Conservation (phyloP, 2,888 invertebrate genomes). For the Frankliniella fusca region DNA sequence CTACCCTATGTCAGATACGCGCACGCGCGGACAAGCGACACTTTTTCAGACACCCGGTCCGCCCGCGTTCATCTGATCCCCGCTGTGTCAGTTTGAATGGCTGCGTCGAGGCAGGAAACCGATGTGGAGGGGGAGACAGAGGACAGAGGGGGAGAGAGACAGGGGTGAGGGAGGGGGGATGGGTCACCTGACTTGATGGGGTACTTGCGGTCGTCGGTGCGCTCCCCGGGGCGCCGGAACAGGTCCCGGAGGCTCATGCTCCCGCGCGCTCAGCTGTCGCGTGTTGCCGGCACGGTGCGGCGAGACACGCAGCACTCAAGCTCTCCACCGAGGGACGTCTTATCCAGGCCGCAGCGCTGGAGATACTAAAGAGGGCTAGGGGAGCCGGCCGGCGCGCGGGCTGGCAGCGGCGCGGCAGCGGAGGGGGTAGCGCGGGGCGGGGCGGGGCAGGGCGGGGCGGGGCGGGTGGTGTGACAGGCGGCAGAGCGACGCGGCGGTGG, state of each 20-base stretch:
- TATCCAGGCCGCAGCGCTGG: slow-evolving; percentile 6
- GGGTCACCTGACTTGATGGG: slow-evolving; percentile 11
- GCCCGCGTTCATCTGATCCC: too few relatives aligned
- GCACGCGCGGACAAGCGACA: too few relatives aligned
- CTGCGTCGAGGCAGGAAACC: too few relatives aligned
- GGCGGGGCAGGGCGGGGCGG: too few relatives aligned
- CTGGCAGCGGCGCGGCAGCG: neutral
- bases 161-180: neutral
- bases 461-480: neutral
- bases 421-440: slow-evolving; percentile 3
- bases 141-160: neutral
- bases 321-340: neutral
- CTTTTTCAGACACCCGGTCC: too few relatives aligned
- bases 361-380: neutral
- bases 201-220: neutral
- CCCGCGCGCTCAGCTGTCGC: neutral
- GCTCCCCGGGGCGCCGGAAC: neutral
- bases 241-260: neutral
- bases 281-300: neutral
- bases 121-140: too few relatives aligned
- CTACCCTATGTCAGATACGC: too few relatives aligned
- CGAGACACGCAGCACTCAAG: neutral
- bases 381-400: neutral
- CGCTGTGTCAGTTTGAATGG: too few relatives aligned
- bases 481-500: neutral